Evolutionary conservation across 2,797 vertebrate genomes (phyloP).

Genomic region (Ara ararauna): DNA sequence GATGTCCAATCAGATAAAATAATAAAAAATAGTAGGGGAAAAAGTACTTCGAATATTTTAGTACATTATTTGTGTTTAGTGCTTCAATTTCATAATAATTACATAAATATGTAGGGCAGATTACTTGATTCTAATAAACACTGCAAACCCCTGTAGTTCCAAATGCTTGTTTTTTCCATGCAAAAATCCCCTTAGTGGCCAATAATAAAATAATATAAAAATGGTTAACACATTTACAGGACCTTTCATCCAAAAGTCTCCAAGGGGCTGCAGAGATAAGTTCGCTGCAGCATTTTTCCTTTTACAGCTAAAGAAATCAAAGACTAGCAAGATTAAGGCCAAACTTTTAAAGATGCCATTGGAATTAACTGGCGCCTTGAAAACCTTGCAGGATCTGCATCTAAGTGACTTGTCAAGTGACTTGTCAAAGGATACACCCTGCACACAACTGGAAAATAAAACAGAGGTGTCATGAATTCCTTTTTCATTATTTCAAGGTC

Average conservation of each 20-base stretch:
- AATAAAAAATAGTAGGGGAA: background rate
- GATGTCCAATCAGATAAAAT: background rate
- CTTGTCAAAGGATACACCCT: background rate
- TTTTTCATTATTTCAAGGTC: background rate
- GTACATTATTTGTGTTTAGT: background rate
- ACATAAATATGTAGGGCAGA: constrained; percentile 24
- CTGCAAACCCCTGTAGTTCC: background rate
- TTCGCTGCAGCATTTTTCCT: constrained; percentile 2
- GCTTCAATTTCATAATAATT: background rate
- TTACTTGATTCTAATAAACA: background rate
- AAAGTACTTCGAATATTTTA: background rate
- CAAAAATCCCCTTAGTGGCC: constrained; percentile 24
- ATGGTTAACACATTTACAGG: background rate
- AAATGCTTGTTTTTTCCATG: background rate
- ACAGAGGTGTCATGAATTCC: background rate
- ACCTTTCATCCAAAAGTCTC: constrained; percentile 29
- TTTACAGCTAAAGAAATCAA: constrained; percentile 27
- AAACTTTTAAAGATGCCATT: constrained; percentile 17
- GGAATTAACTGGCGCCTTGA: constrained; percentile 8
- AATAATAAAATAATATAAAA: constrained; percentile 1
- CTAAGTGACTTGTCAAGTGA: background rate
- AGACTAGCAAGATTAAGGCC: constrained; percentile 27
- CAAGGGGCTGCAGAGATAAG: background rate
- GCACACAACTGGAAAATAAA: constrained; percentile 3
- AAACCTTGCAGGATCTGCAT: constrained; percentile 28